phyloP scores from a whole-genome alignment of 2,797 vertebrate species.

The Myripristis murdjan region DNA sequence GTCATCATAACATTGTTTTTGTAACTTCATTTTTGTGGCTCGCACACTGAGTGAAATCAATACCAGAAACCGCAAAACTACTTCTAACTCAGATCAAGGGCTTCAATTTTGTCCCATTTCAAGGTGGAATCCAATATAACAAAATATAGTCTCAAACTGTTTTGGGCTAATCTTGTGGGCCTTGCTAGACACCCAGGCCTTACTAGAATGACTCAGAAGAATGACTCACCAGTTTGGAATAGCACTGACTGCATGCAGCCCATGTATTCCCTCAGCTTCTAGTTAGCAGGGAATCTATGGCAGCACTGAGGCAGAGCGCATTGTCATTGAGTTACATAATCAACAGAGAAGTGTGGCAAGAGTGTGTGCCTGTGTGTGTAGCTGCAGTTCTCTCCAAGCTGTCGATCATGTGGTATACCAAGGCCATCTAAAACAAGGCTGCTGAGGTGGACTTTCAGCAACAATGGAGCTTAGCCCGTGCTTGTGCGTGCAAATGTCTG shows the following conservation, averaged over 20 bases:
- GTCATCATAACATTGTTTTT: conserved; percentile 64
- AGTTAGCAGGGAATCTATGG: conserved; percentile 81
- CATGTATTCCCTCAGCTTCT: conserved; percentile 78
- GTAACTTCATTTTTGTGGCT: conserved; percentile 60
- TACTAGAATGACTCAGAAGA: conserved; percentile 73
- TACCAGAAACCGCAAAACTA: conserved; percentile 62
- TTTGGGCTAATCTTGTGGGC: conserved; percentile 67
- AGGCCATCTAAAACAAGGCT: conserved; percentile 74
- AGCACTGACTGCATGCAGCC: conserved; percentile 73
- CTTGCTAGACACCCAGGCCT: conserved; percentile 56
- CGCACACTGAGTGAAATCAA: conserved; percentile 61
- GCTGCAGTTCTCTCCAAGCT: conserved; percentile 70
- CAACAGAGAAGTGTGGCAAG: conserved; percentile 70
- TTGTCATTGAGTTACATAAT: conserved; percentile 84
- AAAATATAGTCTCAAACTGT: conserved; percentile 54
- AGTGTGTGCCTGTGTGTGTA: conserved; percentile 34
- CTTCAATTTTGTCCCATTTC: conserved; percentile 69
- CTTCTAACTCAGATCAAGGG: conserved; percentile 63
- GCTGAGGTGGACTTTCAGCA: conserved; percentile 79
- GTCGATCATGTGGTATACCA: conserved; percentile 74
- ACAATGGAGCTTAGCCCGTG: conserved; percentile 61
- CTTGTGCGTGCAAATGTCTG: conserved; percentile 5
- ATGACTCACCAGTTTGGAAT: conserved; percentile 78
- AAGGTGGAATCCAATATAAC: conserved; percentile 70
- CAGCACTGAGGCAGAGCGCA: conserved; percentile 78